These are phyloP conservation scores for Aporrectodea caliginosa DNA, from an alignment of 1,140 invertebrate species.

Conservation along the genomic window DNA sequence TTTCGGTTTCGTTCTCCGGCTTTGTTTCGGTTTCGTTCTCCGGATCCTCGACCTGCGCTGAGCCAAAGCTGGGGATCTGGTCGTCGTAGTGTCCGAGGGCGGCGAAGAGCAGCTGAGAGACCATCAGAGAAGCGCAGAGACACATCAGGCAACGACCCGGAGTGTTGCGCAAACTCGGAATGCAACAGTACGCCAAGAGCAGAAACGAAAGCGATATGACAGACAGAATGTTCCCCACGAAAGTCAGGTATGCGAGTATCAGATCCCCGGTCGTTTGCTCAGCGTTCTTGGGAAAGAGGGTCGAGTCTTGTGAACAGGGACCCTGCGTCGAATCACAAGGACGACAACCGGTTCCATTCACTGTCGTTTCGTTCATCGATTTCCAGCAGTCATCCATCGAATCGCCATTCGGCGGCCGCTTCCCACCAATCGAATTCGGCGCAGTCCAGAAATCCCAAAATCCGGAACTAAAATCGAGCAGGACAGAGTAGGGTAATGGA, in stretches of 20 bases:
- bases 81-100: neutral
- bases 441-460: no score
- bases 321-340: no score
- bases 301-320: no score
- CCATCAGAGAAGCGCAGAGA: constrained; percentile 53
- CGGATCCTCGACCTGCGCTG: neutral
- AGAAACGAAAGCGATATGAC: neutral
- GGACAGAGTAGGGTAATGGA: neutral
- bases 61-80: neutral
- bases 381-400: no score
- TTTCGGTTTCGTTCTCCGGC: no score
- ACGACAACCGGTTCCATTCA: no score
- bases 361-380: no score
- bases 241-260: neutral
- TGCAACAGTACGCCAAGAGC: neutral
- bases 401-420: no score
- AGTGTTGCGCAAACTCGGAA: neutral
- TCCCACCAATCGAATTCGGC: no score
- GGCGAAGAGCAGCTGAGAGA: constrained; percentile 55
- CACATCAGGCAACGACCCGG: constrained; percentile 51
- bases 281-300: no score
- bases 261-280: neutral
- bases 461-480: no score
- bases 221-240: neutral
- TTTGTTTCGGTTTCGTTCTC: no score